phyloP scores from a whole-genome alignment of 2,888 invertebrate species.

The Psylliodes chrysocephalus region DNA sequence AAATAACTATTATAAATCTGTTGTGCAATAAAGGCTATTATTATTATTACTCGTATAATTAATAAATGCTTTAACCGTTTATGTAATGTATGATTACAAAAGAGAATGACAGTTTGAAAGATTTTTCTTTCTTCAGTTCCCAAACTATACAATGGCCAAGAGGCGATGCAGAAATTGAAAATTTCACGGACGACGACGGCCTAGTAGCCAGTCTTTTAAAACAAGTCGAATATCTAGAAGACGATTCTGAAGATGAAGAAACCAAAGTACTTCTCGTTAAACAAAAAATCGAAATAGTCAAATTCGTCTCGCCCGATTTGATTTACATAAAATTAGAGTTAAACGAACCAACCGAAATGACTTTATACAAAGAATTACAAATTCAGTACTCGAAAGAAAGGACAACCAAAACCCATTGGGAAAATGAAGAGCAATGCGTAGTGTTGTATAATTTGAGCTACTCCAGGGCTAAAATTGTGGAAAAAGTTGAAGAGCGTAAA shows the following conservation, averaged over 20 bases:
- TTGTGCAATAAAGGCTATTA: too few relatives aligned
- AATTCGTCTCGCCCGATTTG: slow-evolving; percentile 53
- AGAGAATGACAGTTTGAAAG: too few relatives aligned
- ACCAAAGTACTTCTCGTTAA: slow-evolving; percentile 34
- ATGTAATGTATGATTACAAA: too few relatives aligned
- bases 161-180: slow-evolving; percentile 44
- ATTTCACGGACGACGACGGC: slow-evolving; percentile 42
- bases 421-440: slow-evolving; percentile 61
- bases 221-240: slow-evolving; percentile 44
- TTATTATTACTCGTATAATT: too few relatives aligned
- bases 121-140: slow-evolving; percentile 53
- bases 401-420: slow-evolving; percentile 42
- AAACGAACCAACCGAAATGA: slow-evolving; percentile 44
- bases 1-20: too few relatives aligned
- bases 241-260: slow-evolving; percentile 47
- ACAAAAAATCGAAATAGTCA: slow-evolving; percentile 51
- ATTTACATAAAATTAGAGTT: slow-evolving; percentile 63
- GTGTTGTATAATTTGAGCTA: slow-evolving; percentile 64
- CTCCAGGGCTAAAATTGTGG: slow-evolving; percentile 71
- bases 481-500: slow-evolving; percentile 61
- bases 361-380: slow-evolving; percentile 50
- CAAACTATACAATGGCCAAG: slow-evolving; percentile 64
- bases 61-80: too few relatives aligned
- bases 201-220: slow-evolving; percentile 45
- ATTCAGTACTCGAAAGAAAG: slow-evolving; percentile 47